A percentile compares a stretch with the other conserved stretches of the same genome.
phyloP scores from a whole-genome alignment of 2,888 invertebrate genomes.

The Nebria brevicollis region DNA sequence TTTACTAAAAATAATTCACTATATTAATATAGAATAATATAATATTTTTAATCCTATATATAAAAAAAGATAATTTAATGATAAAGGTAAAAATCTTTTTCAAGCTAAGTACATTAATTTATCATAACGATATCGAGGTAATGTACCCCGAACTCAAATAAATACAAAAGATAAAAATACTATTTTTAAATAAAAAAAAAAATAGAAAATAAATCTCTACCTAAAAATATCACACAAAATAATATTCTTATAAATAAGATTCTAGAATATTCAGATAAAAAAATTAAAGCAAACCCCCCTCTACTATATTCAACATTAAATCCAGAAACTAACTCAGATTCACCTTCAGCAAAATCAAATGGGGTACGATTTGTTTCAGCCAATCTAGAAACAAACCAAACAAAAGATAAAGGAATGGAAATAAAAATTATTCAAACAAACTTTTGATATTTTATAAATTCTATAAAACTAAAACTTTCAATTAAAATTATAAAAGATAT shows the following conservation, averaged over 20 bases:
- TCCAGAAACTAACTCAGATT: constrained; percentile 81
- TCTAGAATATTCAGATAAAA: constrained; percentile 76
- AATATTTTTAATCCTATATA: constrained; percentile 67
- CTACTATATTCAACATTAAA: constrained; percentile 83
- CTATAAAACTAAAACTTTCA: constrained; percentile 67
- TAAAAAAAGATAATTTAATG: constrained; percentile 72
- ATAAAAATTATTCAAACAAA: constrained; percentile 68
- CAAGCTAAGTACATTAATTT: constrained; percentile 76
- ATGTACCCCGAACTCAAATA: constrained; percentile 73
- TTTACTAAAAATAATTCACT: constrained; percentile 64
- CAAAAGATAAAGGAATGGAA: constrained; percentile 64
- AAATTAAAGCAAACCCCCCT: constrained; percentile 77
- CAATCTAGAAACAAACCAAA: constrained; percentile 67
- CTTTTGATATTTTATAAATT: constrained; percentile 65
- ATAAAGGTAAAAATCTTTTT: constrained; percentile 72
- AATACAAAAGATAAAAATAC: constrained; percentile 69
- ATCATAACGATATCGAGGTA: constrained; percentile 81
- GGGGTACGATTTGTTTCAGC: constrained; percentile 79
- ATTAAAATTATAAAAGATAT: constrained; percentile 69
- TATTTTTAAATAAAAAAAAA: constrained; percentile 69
- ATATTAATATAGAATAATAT: constrained; percentile 57
- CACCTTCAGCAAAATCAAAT: constrained; percentile 84
- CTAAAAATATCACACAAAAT: constrained; percentile 70
- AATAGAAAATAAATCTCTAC: constrained; percentile 63
- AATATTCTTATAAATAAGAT: constrained; percentile 76